Percentiles rank a stretch among this genome's conserved stretches.
Conservation (phyloP, 2,888 invertebrate species). For the Sphecodes monilicornis region DNA sequence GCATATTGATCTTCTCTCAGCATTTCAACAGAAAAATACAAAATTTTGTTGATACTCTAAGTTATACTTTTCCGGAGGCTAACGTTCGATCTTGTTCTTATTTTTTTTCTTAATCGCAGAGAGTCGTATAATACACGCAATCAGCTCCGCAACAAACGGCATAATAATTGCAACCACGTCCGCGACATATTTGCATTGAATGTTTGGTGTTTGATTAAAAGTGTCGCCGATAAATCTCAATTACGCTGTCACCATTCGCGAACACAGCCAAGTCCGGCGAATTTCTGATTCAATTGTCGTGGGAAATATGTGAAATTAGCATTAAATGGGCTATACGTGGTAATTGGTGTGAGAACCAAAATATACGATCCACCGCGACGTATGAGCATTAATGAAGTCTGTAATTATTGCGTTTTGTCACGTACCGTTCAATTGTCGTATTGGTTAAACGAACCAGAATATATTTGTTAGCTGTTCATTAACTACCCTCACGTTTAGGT, state of each 20-base stretch:
- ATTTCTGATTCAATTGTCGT: conserved; percentile 67
- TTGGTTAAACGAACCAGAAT: conserved; percentile 52
- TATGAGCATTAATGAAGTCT: conserved; percentile 69
- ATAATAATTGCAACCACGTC: background rate
- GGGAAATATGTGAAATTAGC: conserved; percentile 68
- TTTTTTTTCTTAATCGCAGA: background rate
- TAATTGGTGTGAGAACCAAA: conserved; percentile 70
- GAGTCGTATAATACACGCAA: background rate
- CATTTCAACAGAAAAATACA: too few species aligned
- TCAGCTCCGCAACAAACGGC: background rate
- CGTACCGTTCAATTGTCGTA: conserved; percentile 61
- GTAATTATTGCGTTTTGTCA: conserved; percentile 67
- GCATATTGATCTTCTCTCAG: too few species aligned
- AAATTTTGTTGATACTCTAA: too few species aligned
- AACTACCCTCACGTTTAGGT: conserved; percentile 45
- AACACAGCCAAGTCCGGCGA: background rate
- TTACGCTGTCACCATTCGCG: conserved; percentile 35
- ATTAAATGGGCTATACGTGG: conserved; percentile 60
- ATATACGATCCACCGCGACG: conserved; percentile 54
- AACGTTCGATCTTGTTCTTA: background rate
- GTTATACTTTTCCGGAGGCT: too few species aligned
- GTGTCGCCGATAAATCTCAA: conserved; percentile 60
- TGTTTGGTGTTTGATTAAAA: conserved; percentile 56
- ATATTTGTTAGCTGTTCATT: conserved; percentile 61
- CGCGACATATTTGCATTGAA: conserved; percentile 36